Percentiles rank a stretch among this genome's conserved stretches.
These are phyloP conservation scores for Trididemnum clinides DNA, from an alignment of 23 tunicate species.

Conservation along the genomic window DNA sequence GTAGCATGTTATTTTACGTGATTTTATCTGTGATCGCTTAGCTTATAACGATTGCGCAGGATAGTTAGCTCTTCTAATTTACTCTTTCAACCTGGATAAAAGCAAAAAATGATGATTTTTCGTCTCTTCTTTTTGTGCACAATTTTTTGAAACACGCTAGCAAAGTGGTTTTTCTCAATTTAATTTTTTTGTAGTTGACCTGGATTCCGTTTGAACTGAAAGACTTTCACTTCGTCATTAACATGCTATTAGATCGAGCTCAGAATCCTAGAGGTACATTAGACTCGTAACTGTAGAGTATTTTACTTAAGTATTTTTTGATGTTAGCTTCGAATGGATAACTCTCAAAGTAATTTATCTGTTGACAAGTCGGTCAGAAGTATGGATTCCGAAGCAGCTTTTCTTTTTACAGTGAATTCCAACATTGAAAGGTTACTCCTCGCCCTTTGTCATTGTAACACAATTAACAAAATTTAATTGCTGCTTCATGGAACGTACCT, in stretches of 20 bases:
- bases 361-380: background rate
- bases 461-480: too few relatives aligned
- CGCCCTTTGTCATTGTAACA: too few relatives aligned
- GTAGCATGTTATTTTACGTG: too few relatives aligned
- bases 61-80: too few relatives aligned
- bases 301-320: background rate
- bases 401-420: background rate
- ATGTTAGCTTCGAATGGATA: background rate
- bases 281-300: background rate
- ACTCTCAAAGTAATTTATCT: background rate
- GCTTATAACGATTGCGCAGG: too few relatives aligned
- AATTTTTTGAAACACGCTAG: too few relatives aligned
- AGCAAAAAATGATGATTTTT: too few relatives aligned
- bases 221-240: constrained; percentile 57
- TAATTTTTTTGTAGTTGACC: constrained; percentile 53
- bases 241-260: constrained; percentile 57
- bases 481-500: too few relatives aligned
- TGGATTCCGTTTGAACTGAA: constrained; percentile 82
- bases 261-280: constrained; percentile 56
- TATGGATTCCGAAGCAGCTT: background rate
- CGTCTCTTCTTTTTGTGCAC: too few relatives aligned
- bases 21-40: too few relatives aligned
- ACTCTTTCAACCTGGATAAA: too few relatives aligned
- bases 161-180: too few relatives aligned
- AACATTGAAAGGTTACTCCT: background rate